These are phyloP conservation scores for Lonchura striata DNA, from an alignment of 2,113 vertebrate genomes.

Conservation along the genomic window DNA sequence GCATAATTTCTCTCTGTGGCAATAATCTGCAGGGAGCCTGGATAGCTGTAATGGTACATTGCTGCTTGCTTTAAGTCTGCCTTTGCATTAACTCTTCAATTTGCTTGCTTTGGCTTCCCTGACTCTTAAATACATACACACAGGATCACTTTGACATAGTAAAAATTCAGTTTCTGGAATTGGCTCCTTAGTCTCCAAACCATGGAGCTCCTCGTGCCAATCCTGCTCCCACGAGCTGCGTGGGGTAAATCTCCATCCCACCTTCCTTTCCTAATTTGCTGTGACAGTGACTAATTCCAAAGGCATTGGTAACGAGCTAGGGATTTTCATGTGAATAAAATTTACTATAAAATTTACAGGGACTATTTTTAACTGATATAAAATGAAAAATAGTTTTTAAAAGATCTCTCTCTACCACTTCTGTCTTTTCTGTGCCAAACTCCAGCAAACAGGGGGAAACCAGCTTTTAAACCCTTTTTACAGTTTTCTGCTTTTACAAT, in stretches of 20 bases:
- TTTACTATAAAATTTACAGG: neutral
- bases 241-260: slow-evolving; percentile 23
- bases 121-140: slow-evolving; percentile 52
- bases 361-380: slow-evolving; percentile 1
- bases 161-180: slow-evolving; percentile 59
- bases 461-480: neutral
- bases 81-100: slow-evolving; percentile 47
- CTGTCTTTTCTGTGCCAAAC: neutral
- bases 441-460: neutral
- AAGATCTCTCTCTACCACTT: neutral
- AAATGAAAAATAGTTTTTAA: neutral
- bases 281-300: slow-evolving; percentile 18
- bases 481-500: neutral
- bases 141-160: slow-evolving; percentile 20
- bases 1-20: slow-evolving; percentile 63
- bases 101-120: slow-evolving; percentile 74
- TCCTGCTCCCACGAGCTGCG: neutral
- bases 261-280: slow-evolving; percentile 19
- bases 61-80: slow-evolving; percentile 50
- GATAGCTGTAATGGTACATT: slow-evolving; percentile 62
- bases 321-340: neutral
- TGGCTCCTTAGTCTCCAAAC: neutral
- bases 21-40: slow-evolving; percentile 59
- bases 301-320: neutral
- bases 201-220: neutral